phyloP scores from a whole-genome alignment of 2,113 vertebrate species.

The Taxidea taxus region DNA sequence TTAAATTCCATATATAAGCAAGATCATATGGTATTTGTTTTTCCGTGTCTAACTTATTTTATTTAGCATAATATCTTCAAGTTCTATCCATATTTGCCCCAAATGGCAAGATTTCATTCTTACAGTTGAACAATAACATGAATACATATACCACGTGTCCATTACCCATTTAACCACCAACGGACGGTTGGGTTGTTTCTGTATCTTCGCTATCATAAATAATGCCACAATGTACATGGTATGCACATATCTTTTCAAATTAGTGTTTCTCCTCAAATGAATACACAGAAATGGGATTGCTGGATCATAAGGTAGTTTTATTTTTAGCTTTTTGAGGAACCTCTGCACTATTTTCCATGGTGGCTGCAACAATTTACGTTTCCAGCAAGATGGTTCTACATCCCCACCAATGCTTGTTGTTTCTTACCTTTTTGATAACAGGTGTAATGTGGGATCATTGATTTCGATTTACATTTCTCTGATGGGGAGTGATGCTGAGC shows the following conservation, averaged over 20 bases:
- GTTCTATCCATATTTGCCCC: background rate
- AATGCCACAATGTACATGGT: rapidly evolving
- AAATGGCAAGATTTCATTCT: background rate
- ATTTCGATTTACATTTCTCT: too few relatives aligned
- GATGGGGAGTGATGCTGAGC: background rate
- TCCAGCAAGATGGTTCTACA: background rate
- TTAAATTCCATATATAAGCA: background rate
- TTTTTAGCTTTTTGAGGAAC: background rate
- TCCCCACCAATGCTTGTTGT: background rate
- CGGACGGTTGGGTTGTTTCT: background rate
- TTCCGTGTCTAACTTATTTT: background rate
- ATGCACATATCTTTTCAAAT: rapidly evolving
- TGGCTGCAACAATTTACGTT: background rate
- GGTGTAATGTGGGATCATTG: background rate
- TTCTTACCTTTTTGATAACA: background rate
- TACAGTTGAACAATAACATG: background rate
- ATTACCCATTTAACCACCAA: too few relatives aligned
- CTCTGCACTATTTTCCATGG: background rate
- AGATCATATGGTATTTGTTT: background rate
- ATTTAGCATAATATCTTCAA: background rate
- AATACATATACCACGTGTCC: too few relatives aligned
- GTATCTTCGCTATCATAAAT: background rate
- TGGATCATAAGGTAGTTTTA: background rate
- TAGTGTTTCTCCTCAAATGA: rapidly evolving
- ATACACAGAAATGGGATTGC: background rate